Evolutionary conservation across 2,797 vertebrate species (phyloP).

Genomic region (Pseudotriccus pelzelni): DNA sequence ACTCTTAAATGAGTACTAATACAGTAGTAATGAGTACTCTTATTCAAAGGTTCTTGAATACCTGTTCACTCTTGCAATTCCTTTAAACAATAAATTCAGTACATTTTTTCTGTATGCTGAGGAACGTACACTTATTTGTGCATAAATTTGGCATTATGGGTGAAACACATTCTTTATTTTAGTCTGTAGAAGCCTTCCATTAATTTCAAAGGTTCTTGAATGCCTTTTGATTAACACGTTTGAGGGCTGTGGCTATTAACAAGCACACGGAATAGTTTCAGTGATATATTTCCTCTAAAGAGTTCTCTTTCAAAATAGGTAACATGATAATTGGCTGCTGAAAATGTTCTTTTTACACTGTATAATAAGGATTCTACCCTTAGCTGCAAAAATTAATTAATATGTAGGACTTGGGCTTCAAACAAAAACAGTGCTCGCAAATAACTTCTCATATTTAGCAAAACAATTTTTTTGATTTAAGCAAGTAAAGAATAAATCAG

Average conservation of each 20-base stretch:
- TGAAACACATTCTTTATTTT: neutral
- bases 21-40: neutral
- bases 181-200: neutral
- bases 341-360: conserved; percentile 6
- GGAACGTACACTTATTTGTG: neutral
- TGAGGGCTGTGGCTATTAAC: neutral
- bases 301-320: conserved; percentile 20
- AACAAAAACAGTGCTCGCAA: conserved; percentile 30
- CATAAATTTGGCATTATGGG: neutral
- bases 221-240: neutral
- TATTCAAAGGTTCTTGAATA: neutral
- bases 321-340: conserved; percentile 11
- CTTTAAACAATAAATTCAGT: neutral
- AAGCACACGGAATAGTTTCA: neutral
- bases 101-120: neutral
- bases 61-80: neutral
- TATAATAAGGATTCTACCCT: neutral
- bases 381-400: conserved; percentile 37
- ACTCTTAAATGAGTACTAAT: neutral
- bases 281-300: neutral
- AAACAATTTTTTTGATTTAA: conserved; percentile 2
- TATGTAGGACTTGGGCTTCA: conserved; percentile 18
- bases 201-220: neutral
- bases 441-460: conserved; percentile 14
- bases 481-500: neutral